A percentile compares a stretch with the other conserved stretches of the same genome.
Conservation (phyloP, 2,113 vertebrate genomes). For the Gopherus flavomarginatus region DNA sequence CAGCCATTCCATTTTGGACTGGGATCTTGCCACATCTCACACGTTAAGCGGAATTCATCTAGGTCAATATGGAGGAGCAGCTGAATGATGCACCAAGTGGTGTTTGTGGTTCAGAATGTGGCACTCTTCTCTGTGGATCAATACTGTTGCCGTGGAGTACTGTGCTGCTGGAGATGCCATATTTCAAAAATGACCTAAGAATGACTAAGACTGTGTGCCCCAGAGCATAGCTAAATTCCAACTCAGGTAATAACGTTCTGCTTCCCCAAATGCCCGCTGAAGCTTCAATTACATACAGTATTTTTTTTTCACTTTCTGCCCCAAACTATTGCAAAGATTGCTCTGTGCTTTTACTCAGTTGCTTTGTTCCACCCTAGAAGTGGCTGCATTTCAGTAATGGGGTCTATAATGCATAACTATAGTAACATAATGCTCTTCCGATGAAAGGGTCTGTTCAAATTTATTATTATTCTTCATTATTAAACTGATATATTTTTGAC, state of each 20-base stretch:
- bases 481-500: not conserved
- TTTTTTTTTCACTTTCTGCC: not conserved
- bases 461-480: not conserved
- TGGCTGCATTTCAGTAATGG: not conserved
- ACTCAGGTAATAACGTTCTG: not conserved
- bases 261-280: not conserved
- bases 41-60: not conserved
- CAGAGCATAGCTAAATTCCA: not conserved
- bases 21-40: not conserved
- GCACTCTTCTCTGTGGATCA: accelerated
- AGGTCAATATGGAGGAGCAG: not conserved
- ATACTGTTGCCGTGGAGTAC: not conserved
- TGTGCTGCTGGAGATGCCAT: accelerated
- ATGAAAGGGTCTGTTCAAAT: not conserved
- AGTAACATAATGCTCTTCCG: not conserved
- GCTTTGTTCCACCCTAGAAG: not conserved
- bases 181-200: not conserved
- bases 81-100: not conserved
- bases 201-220: not conserved
- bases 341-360: not conserved
- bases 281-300: not conserved
- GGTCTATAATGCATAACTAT: not conserved
- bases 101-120: accelerated
- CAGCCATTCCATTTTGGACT: not conserved
- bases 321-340: not conserved